Evolutionary conservation across 2,888 invertebrate genomes (phyloP), one percentile per base, ranked within the genome.

Genomic region (Agonopterix heracliana): DNA sequence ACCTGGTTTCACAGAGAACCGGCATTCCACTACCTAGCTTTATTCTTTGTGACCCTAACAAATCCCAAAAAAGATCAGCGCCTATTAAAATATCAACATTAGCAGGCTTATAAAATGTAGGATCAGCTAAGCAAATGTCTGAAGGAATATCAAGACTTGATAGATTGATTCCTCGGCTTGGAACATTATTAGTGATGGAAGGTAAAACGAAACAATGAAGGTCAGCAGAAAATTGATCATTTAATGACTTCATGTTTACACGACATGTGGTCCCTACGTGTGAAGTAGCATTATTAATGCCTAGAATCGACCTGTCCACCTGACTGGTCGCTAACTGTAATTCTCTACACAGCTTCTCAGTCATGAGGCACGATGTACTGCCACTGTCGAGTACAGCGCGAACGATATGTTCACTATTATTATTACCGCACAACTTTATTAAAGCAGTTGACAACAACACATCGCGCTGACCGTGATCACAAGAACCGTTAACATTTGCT

Each of bases 121-220:
- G 61, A 35, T 63, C 61, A 1, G 57, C 58, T 41, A 61, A 47
- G 46, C 46, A 42, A 42, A 63, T 49, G 43, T 57, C 10, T 3
- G 51, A 47, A 2, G 62, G 63, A 14, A 63, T 54, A 4, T 55
- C 47, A 36, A 61, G 8, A 34, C 36, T 26, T 1, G 41, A 38
- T 14, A 60, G 11, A 41, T 55, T 8, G 58, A 10, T 2, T 54
- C 17, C 11, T 45, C 44, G 47, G 49, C n/a, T 7, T 1, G 58
- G 61, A 1, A 56, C 45, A 9, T 51, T 34, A 50, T 47, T 41
- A 0, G 56, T 59, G 17, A 60, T 60, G 7, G 47, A 54, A 35
- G 59, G 60, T 7, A 63, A 49, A 46, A 60, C 44, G 50, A 55
- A 60, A 51, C 58, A 63, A 45, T 48, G 3, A 36, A 60, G 0